These are phyloP conservation scores for Meta bourneti DNA, from an alignment of 2,888 invertebrate genomes.

Conservation along the genomic window DNA sequence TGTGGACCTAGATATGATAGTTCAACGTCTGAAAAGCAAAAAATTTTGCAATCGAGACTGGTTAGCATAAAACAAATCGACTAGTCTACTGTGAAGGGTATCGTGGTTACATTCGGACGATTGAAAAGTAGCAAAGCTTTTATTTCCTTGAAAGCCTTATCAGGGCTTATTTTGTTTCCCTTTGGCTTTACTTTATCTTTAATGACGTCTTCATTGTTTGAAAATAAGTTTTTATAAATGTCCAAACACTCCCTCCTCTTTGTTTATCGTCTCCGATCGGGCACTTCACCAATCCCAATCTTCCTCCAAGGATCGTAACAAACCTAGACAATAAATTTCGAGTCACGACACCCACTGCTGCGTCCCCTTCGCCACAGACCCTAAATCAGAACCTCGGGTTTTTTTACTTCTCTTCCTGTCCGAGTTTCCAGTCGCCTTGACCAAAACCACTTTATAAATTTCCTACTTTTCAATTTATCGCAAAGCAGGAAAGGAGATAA, in stretches of 20 bases:
- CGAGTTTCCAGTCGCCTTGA: constrained; percentile 1
- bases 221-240: neutral
- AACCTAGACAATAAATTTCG: constrained; percentile 34
- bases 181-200: neutral
- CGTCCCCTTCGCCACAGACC: constrained; percentile 2
- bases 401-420: constrained; percentile 4
- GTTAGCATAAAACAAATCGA: no score
- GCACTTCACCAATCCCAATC: neutral
- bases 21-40: no score
- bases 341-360: constrained; percentile 7
- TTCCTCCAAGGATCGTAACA: neutral
- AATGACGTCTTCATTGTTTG: neutral
- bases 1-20: no score
- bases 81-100: neutral
- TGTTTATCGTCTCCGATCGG: neutral
- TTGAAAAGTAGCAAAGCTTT: neutral
- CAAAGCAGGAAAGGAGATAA: neutral
- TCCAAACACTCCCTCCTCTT: neutral
- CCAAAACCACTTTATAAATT: constrained; percentile 42
- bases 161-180: neutral
- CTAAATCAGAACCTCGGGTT: constrained; percentile 8
- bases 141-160: neutral
- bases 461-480: constrained; percentile 44
- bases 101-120: neutral
- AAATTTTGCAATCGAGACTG: no score